Evolutionary conservation across 2,797 vertebrate genomes (phyloP), one percentile per base, ranked within the genome.

Genomic region (Eospalax fontanierii): DNA sequence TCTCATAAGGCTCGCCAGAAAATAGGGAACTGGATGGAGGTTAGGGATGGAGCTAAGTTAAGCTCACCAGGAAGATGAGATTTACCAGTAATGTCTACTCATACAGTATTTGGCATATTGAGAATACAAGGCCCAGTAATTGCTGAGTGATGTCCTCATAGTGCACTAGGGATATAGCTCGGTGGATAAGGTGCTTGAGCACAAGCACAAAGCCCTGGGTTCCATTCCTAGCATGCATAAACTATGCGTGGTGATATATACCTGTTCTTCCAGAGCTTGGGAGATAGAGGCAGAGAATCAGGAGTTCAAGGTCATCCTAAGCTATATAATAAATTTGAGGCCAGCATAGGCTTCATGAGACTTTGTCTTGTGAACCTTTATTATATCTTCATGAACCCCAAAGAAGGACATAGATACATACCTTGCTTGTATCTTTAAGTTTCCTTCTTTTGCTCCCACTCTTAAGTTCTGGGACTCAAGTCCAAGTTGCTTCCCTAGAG

Each of bases 31-130:
- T 65, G 35, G 87, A 61, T 33, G 84, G 28, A 80, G 61, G 43
- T 90, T 74, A 61, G 65, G 68, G 61, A 21, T 46, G 33, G 75
- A 87, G 74, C 22, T 59, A 30, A n/a, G n/a, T n/a, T 40, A 40
- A 9, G 46, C 54, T 91, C 38, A 2, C 3, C 78, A 57, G 63
- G 70, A 87, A 75, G 24, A 30, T 0, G 2, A n/a, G 75, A 28
- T 46, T 30, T 87, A 1, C 59, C 19, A 46, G n/a, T 38, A 65
- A 24, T 26, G 18, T 11, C 65, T 65, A 54, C 40, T 92, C 68
- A 7, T 0, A 30, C 3, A 26, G 24, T 4, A 21, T 78, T 75
- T 65, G 59, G 43, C 2, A 0, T 21, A 2, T 8, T 43, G 46
- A 91, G n/a, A 63, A 26, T 50, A 26, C 9, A 82, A 92, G 76